These are phyloP conservation scores for Lepisosteus oculatus DNA, from an alignment of 2,113 vertebrate genomes.

Conservation along the genomic window DNA sequence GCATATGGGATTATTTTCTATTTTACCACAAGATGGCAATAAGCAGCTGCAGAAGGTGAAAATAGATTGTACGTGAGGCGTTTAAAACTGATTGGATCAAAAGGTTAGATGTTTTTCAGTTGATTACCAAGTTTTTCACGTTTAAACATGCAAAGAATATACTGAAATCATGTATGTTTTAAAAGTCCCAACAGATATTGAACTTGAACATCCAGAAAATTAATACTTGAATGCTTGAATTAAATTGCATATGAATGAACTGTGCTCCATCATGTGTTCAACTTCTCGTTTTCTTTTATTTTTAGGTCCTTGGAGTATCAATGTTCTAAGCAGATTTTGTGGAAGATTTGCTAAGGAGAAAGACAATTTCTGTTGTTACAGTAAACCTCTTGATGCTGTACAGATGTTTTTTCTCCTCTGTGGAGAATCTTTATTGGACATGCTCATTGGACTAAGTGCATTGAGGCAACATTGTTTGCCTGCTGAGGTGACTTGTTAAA, in stretches of 20 bases:
- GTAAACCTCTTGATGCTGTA: conserved; percentile 88
- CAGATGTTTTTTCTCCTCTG: conserved; percentile 89
- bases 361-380: conserved; percentile 94
- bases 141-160: too few relatives aligned
- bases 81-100: too few relatives aligned
- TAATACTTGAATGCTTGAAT: too few relatives aligned
- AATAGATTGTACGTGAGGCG: too few relatives aligned
- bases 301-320: conserved; percentile 96
- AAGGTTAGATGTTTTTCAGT: too few relatives aligned
- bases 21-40: conserved; percentile 17
- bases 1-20: not conserved
- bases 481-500: conserved; percentile 80
- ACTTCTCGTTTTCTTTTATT: conserved; percentile 52
- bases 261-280: not conserved
- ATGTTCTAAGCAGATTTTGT: conserved; percentile 94
- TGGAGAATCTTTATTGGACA: conserved; percentile 80
- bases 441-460: conserved; percentile 85
- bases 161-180: too few relatives aligned
- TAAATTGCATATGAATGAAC: too few relatives aligned
- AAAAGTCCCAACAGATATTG: too few relatives aligned
- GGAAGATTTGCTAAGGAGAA: conserved; percentile 78
- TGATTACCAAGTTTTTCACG: too few relatives aligned
- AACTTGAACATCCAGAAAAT: too few relatives aligned
- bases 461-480: conserved; percentile 98
- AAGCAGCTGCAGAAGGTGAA: not conserved